phyloP scores from a whole-genome alignment of 2,113 vertebrate genomes.

The Oophaga pumilio region DNA sequence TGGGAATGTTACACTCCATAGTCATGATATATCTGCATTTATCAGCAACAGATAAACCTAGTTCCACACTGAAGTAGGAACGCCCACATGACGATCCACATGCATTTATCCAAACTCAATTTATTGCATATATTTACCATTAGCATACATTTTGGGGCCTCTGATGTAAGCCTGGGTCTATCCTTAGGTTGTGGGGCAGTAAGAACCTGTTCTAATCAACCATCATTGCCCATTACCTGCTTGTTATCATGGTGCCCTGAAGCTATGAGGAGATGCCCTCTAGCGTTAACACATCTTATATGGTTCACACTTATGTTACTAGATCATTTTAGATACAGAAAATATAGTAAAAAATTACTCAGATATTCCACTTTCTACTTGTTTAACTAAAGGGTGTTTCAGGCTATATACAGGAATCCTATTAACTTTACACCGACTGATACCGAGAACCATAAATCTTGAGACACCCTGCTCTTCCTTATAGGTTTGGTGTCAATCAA shows the following conservation, averaged over 20 bases:
- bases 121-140: too few relatives aligned
- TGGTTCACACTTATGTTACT: not conserved
- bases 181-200: not conserved
- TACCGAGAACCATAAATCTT: not conserved
- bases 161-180: too few relatives aligned
- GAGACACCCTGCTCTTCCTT: not conserved
- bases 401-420: not conserved
- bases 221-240: not conserved
- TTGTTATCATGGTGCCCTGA: not conserved
- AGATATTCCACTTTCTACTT: not conserved
- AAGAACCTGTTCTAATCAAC: not conserved
- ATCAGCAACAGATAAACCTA: too few relatives aligned
- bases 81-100: too few relatives aligned
- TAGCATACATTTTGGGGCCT: too few relatives aligned
- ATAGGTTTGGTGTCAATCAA: not conserved
- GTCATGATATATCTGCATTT: too few relatives aligned
- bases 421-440: not conserved
- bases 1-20: too few relatives aligned
- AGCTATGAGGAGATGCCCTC: not conserved
- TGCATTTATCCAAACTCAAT: too few relatives aligned
- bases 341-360: too few relatives aligned
- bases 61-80: too few relatives aligned
- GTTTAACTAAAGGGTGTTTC: constrained; percentile 13
- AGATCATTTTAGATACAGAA: too few relatives aligned
- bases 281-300: not conserved